Conservation (phyloP, 2,797 vertebrate genomes). For the Chrosomus eos region DNA sequence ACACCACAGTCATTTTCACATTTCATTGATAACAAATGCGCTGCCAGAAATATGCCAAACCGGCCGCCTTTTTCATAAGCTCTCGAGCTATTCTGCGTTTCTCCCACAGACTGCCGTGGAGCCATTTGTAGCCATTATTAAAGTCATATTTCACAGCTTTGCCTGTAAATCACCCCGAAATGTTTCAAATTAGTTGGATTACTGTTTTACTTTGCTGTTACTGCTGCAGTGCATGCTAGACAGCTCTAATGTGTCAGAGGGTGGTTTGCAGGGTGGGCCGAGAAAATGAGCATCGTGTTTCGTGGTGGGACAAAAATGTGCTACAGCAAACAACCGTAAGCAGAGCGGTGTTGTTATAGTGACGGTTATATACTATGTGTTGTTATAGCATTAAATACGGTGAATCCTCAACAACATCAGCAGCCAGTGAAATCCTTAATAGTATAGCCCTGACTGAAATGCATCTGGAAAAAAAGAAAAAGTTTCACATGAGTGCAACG, state of each 20-base stretch:
- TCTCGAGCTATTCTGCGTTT: slow-evolving; percentile 20
- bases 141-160: slow-evolving; percentile 75
- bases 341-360: background rate
- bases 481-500: background rate
- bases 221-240: slow-evolving; percentile 18
- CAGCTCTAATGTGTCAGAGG: slow-evolving; percentile 21
- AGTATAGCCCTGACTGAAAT: background rate
- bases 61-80: slow-evolving; percentile 47
- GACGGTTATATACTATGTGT: background rate
- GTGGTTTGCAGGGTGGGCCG: slow-evolving; percentile 14
- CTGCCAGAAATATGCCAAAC: slow-evolving; percentile 47
- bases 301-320: slow-evolving; percentile 1
- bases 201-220: slow-evolving; percentile 37
- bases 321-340: background rate
- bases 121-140: slow-evolving; percentile 80
- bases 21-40: slow-evolving; percentile 66
- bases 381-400: background rate
- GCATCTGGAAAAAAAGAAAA: background rate
- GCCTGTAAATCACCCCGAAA: slow-evolving; percentile 67
- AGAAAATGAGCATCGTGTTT: slow-evolving; percentile 1
- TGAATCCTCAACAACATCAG: background rate
- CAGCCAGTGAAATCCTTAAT: background rate
- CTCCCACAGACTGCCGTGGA: slow-evolving; percentile 44
- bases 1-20: slow-evolving; percentile 80
- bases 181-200: slow-evolving; percentile 53